These are phyloP conservation scores for Macaria notata DNA, from an alignment of 2,888 invertebrate genomes.

Conservation along the genomic window DNA sequence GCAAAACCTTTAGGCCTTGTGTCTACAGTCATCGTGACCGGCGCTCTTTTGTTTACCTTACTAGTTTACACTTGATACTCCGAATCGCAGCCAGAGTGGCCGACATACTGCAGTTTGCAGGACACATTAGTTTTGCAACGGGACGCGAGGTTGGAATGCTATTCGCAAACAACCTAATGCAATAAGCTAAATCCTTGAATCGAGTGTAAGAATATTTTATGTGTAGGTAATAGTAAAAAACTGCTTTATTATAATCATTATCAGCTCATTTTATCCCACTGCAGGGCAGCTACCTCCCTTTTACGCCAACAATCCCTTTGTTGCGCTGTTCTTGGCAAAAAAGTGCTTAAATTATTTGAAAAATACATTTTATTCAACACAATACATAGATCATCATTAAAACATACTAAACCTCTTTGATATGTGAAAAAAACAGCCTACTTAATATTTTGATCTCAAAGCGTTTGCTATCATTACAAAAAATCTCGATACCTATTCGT, in stretches of 20 bases:
- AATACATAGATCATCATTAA: too few species aligned
- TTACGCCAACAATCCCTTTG: too few species aligned
- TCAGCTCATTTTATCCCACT: too few species aligned
- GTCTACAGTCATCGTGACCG: conserved; percentile 22
- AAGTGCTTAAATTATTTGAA: too few species aligned
- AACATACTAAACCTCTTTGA: too few species aligned
- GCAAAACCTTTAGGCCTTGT: conserved; percentile 13
- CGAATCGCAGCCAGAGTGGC: conserved; percentile 17
- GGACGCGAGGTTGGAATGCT: conserved; percentile 7
- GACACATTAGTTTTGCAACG: conserved; percentile 13
- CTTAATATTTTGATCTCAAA: conserved; percentile 11
- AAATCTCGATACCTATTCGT: conserved; percentile 11
- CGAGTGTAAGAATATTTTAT: too few species aligned
- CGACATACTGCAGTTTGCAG: conserved; percentile 18
- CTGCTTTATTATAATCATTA: too few species aligned
- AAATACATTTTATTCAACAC: too few species aligned
- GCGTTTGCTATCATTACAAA: conserved; percentile 6
- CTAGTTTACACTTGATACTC: conserved; percentile 34
- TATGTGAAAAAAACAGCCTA: not conserved
- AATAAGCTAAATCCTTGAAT: too few species aligned
- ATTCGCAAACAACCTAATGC: not conserved
- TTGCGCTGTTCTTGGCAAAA: too few species aligned
- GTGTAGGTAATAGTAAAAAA: too few species aligned
- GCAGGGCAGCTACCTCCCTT: too few species aligned
- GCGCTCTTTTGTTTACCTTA: conserved; percentile 35